Evolutionary conservation across 1,140 invertebrate genomes (phyloP).

Genomic region (Aethina tumida): DNA sequence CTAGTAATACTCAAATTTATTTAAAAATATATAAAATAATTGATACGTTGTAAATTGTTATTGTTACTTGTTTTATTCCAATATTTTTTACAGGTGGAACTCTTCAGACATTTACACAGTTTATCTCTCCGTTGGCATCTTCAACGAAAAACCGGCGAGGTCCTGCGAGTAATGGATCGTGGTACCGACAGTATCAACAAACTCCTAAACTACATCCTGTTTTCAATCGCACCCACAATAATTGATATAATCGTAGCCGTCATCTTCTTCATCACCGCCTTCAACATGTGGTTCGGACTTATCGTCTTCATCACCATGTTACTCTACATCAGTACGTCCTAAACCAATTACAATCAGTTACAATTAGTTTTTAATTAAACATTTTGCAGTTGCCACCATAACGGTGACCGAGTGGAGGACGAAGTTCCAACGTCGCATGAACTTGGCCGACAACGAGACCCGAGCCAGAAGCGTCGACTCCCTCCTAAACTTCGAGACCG

Average conservation of each 20-base stretch:
- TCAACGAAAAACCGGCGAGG: slow-evolving; percentile 88
- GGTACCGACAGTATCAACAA: slow-evolving; percentile 93
- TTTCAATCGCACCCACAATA: slow-evolving; percentile 84
- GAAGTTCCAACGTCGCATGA: slow-evolving; percentile 87
- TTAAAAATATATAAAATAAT: no score
- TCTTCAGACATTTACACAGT: slow-evolving; percentile 80
- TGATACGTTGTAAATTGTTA: no score
- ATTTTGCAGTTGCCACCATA: slow-evolving; percentile 68
- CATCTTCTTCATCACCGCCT: slow-evolving; percentile 74
- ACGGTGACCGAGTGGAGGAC: slow-evolving; percentile 91
- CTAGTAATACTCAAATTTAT: no score
- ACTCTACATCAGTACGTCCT: slow-evolving; percentile 76
- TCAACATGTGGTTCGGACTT: slow-evolving; percentile 89
- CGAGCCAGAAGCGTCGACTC: slow-evolving; percentile 91
- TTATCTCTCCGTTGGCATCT: slow-evolving; percentile 86
- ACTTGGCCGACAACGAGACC: slow-evolving; percentile 83
- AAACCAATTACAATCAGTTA: background rate
- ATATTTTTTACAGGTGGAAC: slow-evolving; percentile 47
- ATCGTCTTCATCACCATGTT: slow-evolving; percentile 90
- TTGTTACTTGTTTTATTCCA: slow-evolving; percentile 12
- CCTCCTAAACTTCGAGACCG: slow-evolving; percentile 95
- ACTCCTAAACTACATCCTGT: slow-evolving; percentile 79
- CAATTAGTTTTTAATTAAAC: slow-evolving; percentile 5
- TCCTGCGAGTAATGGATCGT: slow-evolving; percentile 86
- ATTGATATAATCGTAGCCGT: slow-evolving; percentile 89